Base-by-base conservation (phyloP, 2,113 vertebrate species). In the Drymodes brunneopygia region DNA sequence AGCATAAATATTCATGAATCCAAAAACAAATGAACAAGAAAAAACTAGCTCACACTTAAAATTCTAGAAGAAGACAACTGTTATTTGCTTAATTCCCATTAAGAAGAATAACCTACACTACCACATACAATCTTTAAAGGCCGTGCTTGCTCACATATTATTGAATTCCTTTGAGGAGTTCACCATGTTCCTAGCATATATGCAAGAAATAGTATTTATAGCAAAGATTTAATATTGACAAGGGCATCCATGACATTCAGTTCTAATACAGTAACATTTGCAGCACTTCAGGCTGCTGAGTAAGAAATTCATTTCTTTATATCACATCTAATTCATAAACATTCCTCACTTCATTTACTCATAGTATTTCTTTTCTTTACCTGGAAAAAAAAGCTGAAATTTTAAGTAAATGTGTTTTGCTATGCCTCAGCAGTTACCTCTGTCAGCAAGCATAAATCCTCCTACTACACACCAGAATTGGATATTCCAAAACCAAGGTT, bases 401-500 rank as follows among this genome's bases (percentile, higher is more conserved):
- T 94, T 75, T 86, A 95, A 71, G 57, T 40, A 67, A 78, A 95
- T 36, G 78, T 91, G 35, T 73, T 91, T 93, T 88, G 35, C 64
- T 81, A 79, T 91, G 89, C 67, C 45, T 94, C 78, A 75, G 57
- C 88, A 88, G 81, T 86, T 92, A 81, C 65, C 45, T 96, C 53
- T 94, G 79, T 92, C 92, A 90, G 56, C 64, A 92, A 88, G 42
- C n/a, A 94, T 88, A 97, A 97, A 97, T 96, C 94, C 84, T 95
- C 80, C 66, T 80, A 56, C 60, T 81, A 66, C 14, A 81, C 31
- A 69, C 33, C 5, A 48, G 38, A 88, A 53, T 2, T 69, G 21
- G 35, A 81, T 90, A 84, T 72, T 91, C 71, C 67, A 81, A 94
- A 96, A 91, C 10, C n/a, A 70, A 87, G 25, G 29, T 35, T 91